Conservation (phyloP, 2,888 invertebrate genomes). For the Lysandra bellargus region DNA sequence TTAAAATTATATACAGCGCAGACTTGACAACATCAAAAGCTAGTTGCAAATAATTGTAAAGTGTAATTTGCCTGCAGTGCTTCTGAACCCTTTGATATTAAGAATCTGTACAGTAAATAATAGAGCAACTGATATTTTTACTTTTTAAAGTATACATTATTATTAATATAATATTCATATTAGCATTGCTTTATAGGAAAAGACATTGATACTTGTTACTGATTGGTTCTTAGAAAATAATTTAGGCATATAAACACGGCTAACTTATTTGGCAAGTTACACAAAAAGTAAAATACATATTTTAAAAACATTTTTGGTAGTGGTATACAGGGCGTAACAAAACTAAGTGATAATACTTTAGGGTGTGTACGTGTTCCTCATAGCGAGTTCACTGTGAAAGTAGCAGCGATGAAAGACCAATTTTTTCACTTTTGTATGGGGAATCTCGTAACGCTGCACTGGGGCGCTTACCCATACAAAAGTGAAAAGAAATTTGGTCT, state of each 20-base stretch:
- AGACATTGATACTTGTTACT: background rate
- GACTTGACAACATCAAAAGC: background rate
- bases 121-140: too few relatives aligned
- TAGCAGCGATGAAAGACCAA: too few relatives aligned
- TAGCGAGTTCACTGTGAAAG: too few relatives aligned
- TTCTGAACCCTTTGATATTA: too few relatives aligned
- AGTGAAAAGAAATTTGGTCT: too few relatives aligned
- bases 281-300: background rate
- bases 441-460: too few relatives aligned
- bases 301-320: background rate
- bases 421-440: too few relatives aligned
- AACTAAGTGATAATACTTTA: too few relatives aligned
- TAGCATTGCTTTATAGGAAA: background rate
- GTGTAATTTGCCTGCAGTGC: background rate
- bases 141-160: background rate
- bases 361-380: too few relatives aligned
- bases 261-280: background rate
- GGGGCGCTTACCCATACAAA: too few relatives aligned
- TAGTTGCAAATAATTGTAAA: constrained; percentile 1
- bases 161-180: background rate
- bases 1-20: constrained; percentile 3
- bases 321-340: background rate
- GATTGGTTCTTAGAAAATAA: background rate
- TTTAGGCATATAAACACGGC: background rate
- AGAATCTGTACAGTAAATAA: too few relatives aligned